Percentiles rank a stretch among this genome's conserved stretches.
Conservation (phyloP, 1,140 invertebrate genomes). For the Drosophila pseudoobscura region DNA sequence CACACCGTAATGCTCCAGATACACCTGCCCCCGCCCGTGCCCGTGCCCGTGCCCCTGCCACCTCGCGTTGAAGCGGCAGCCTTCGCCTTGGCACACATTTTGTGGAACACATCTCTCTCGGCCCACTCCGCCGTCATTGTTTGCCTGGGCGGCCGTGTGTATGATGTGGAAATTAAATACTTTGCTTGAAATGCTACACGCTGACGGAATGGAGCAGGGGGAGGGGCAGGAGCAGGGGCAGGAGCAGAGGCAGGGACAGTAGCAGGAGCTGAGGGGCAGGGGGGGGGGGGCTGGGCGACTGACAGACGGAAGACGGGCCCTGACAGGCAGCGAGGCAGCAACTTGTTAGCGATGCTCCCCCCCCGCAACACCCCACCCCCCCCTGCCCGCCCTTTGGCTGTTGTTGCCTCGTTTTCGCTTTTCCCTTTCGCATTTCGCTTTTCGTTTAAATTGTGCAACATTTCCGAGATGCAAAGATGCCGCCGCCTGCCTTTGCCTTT, state of each 20-base stretch:
- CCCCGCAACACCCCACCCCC: neutral
- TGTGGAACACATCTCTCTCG: conserved; percentile 11
- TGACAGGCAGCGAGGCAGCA: conserved; percentile 57
- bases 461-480: conserved; percentile 48
- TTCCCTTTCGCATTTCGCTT: conserved; percentile 31
- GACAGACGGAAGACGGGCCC: conserved; percentile 21
- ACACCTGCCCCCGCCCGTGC: too few species aligned
- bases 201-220: conserved; percentile 23
- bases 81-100: conserved; percentile 80
- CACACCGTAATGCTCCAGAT: too few species aligned
- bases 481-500: too few species aligned
- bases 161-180: conserved; percentile 77
- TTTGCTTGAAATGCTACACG: conserved; percentile 74
- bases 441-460: conserved; percentile 66
- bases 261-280: neutral
- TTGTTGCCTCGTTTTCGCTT: conserved; percentile 20
- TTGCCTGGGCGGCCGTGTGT: conserved; percentile 57
- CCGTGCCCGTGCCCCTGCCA: too few species aligned
- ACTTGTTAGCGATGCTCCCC: conserved; percentile 60
- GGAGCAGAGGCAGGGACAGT: neutral
- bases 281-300: conserved; percentile 16
- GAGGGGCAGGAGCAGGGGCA: neutral
- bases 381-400: conserved; percentile 16
- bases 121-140: conserved; percentile 45
- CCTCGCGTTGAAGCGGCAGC: conserved; percentile 25